phyloP scores from a whole-genome alignment of 1,140 invertebrate genomes.

The Diachasmimorpha longicaudata region DNA sequence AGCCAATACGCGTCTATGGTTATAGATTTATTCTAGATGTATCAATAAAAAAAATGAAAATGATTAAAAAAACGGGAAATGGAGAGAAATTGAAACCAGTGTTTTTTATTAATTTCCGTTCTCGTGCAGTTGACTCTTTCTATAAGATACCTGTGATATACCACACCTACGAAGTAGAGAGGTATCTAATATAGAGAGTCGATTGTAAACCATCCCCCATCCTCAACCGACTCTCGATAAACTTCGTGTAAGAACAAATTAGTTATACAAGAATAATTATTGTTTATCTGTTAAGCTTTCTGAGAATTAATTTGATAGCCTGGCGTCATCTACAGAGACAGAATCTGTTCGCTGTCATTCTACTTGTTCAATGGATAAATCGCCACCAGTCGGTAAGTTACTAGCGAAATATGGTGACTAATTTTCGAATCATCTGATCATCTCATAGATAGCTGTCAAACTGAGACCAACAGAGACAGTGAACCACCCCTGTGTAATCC shows the following conservation, averaged over 20 bases:
- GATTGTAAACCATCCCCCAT: neutral
- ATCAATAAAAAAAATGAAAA: constrained; percentile 2
- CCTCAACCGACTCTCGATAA: neutral
- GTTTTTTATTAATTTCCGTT: neutral
- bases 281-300: no score
- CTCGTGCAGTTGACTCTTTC: neutral
- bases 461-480: neutral
- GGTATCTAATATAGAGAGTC: no score
- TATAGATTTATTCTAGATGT: constrained; percentile 11
- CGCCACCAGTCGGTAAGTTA: neutral
- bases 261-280: no score
- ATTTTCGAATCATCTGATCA: neutral
- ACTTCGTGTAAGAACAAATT: neutral
- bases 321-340: neutral
- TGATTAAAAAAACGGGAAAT: neutral
- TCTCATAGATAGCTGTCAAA: neutral
- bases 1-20: constrained; percentile 10
- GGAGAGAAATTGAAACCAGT: neutral
- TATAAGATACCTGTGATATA: neutral
- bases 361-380: neutral
- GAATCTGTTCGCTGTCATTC: neutral
- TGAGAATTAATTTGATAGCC: neutral
- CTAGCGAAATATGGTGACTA: neutral
- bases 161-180: no score
- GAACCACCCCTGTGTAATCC: neutral